phyloP scores from a whole-genome alignment of 2,888 invertebrate species.

The Dendrolimus houi region DNA sequence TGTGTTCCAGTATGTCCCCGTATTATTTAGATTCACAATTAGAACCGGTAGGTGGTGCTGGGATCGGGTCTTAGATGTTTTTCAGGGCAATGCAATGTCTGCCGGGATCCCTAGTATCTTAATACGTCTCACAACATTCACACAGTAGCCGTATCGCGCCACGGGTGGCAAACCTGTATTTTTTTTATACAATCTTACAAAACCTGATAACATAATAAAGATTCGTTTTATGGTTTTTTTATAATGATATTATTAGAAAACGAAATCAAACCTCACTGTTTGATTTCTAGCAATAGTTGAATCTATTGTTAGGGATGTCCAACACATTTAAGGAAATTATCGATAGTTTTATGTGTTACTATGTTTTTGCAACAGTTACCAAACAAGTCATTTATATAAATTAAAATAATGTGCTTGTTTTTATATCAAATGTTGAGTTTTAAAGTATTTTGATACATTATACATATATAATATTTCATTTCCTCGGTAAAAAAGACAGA shows the following conservation, averaged over 20 bases:
- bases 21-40: too few species aligned
- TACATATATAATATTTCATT: too few species aligned
- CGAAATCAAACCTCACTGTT: not conserved
- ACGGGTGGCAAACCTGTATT: not conserved
- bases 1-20: too few species aligned
- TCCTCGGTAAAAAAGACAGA: too few species aligned
- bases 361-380: not conserved
- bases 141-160: not conserved
- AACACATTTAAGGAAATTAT: not conserved
- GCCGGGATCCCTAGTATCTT: too few species aligned
- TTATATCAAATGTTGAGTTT: too few species aligned
- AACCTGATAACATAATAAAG: not conserved
- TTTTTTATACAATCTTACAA: not conserved
- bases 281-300: not conserved
- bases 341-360: not conserved
- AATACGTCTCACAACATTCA: not conserved
- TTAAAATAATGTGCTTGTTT: too few species aligned
- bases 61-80: too few species aligned
- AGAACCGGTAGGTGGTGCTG: too few species aligned
- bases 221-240: not conserved
- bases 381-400: too few species aligned
- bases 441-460: too few species aligned
- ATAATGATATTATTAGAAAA: not conserved
- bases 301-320: not conserved
- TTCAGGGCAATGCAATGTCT: too few species aligned